These are phyloP conservation scores for Beroe forskalii DNA, from an alignment of 37 sponge, comb jelly and placozoan species.

Conservation along the genomic window DNA sequence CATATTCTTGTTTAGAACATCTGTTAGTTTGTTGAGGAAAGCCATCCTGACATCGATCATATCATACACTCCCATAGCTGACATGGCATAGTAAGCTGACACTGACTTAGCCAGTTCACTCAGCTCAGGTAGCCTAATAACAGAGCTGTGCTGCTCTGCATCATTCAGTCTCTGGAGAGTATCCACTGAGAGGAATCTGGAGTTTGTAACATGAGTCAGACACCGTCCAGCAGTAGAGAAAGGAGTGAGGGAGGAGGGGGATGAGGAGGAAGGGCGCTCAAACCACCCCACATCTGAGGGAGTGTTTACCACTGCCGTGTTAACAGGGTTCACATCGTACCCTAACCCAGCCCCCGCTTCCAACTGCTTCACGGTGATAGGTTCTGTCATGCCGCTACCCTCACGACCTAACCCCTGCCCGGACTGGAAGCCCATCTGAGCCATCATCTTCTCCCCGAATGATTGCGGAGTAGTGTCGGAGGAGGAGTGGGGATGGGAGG, in stretches of 20 bases:
- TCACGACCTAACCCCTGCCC: slow-evolving; percentile 49
- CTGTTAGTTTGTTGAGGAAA: slow-evolving; percentile 1
- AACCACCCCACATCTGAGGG: slow-evolving; percentile 1
- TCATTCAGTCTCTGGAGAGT: slow-evolving; percentile 45
- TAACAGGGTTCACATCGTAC: neutral
- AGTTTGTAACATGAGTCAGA: slow-evolving; percentile 31
- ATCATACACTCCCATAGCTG: neutral
- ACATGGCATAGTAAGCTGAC: neutral
- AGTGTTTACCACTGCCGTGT: slow-evolving; percentile 13
- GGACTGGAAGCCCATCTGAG: slow-evolving; percentile 43
- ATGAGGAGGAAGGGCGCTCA: neutral
- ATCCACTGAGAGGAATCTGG: slow-evolving; percentile 17
- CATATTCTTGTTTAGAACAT: neutral
- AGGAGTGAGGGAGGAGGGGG: neutral
- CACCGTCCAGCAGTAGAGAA: neutral
- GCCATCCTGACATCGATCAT: neutral
- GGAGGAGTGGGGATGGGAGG: neutral
- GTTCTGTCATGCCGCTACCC: slow-evolving; percentile 16
- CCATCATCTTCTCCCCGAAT: slow-evolving; percentile 35
- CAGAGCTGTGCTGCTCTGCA: slow-evolving; percentile 4
- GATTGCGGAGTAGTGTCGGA: neutral
- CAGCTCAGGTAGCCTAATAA: neutral
- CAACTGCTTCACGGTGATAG: slow-evolving; percentile 40
- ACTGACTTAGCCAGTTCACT: slow-evolving; percentile 6
- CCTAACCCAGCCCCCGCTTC: slow-evolving; percentile 34